phyloP scores from a whole-genome alignment of 2,888 invertebrate genomes.

The Chrysolina haemoptera region DNA sequence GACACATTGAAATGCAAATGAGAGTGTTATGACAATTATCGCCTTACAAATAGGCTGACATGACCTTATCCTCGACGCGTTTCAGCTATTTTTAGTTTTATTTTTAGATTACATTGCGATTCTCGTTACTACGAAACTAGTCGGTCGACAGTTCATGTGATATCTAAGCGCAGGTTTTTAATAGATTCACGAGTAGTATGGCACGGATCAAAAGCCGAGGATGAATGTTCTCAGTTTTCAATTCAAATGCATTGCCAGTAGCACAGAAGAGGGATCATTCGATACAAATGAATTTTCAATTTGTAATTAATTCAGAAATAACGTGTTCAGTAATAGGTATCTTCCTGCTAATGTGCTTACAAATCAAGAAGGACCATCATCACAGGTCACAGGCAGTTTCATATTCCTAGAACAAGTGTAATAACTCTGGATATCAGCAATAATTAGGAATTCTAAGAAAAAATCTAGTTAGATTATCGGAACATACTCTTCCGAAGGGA shows the following conservation, averaged over 20 bases:
- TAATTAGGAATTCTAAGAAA: too few relatives aligned
- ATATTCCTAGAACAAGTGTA: too few relatives aligned
- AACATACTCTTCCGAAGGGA: too few relatives aligned
- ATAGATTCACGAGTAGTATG: slow-evolving; percentile 17
- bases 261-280: background rate
- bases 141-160: slow-evolving; percentile 3
- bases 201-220: slow-evolving; percentile 8
- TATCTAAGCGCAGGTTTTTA: slow-evolving; percentile 20
- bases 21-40: slow-evolving; percentile 60
- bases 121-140: slow-evolving; percentile 41
- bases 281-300: too few relatives aligned
- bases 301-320: too few relatives aligned
- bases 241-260: background rate
- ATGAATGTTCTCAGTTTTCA: background rate
- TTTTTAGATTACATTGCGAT: slow-evolving; percentile 56
- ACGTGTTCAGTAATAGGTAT: too few relatives aligned
- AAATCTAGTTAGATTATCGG: too few relatives aligned
- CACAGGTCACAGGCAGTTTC: too few relatives aligned
- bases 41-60: slow-evolving; percentile 57
- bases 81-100: slow-evolving; percentile 55
- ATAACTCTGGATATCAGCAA: too few relatives aligned
- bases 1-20: slow-evolving; percentile 60
- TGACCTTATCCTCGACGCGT: slow-evolving; percentile 54
- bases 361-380: too few relatives aligned
- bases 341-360: too few relatives aligned